Evolutionary conservation across 2,797 vertebrate genomes (phyloP).

Genomic region (Karalla daura): DNA sequence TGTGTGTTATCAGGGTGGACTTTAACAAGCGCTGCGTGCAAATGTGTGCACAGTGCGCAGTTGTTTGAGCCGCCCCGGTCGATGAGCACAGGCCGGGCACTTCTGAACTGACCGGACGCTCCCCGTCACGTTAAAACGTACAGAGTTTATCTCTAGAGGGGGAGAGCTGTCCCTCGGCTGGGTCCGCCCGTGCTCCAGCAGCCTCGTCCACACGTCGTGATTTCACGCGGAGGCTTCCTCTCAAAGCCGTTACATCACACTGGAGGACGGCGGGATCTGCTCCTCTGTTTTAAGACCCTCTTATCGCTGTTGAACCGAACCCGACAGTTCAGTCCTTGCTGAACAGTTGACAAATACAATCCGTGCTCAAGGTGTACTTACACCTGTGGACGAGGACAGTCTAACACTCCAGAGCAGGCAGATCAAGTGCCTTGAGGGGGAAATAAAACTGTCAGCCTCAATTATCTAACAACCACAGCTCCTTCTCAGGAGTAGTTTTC

Average conservation of each 20-base stretch:
- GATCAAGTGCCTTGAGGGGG: neutral
- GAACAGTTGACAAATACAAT: neutral
- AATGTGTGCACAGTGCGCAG: slow-evolving; percentile 6
- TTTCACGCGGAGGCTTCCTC: slow-evolving; percentile 1
- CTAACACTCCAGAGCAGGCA: neutral
- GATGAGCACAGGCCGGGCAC: slow-evolving; percentile 3
- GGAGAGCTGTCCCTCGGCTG: neutral
- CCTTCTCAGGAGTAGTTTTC: neutral
- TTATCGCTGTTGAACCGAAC: neutral
- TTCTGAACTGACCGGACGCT: slow-evolving; percentile 9
- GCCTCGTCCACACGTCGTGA: neutral
- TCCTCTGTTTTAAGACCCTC: neutral
- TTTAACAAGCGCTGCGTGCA: neutral
- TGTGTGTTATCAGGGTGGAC: neutral
- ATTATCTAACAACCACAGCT: neutral
- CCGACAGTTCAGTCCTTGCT: neutral
- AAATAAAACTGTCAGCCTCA: neutral
- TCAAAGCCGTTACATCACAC: neutral
- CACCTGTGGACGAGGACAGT: neutral
- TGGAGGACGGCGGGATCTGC: neutral
- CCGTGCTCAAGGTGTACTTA: neutral
- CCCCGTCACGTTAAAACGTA: slow-evolving; percentile 4
- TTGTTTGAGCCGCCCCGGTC: slow-evolving; percentile 7
- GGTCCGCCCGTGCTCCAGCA: neutral
- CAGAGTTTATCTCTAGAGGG: slow-evolving; percentile 18